Evolutionary conservation across 2,888 invertebrate genomes (phyloP).

Genomic region (Nebria brevicollis): DNA sequence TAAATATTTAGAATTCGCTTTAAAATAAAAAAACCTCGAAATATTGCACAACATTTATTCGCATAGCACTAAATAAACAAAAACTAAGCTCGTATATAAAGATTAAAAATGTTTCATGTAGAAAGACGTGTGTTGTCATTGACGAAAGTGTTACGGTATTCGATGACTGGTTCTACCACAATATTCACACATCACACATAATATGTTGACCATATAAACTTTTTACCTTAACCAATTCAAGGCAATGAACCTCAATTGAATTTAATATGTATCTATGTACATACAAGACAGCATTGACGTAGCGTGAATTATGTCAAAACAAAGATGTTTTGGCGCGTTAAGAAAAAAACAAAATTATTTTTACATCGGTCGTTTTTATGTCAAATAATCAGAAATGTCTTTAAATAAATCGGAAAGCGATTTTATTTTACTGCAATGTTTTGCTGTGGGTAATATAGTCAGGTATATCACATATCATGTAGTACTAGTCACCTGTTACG

Average conservation of each 20-base stretch:
- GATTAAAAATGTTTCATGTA: conserved; percentile 2
- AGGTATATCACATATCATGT: conserved; percentile 30
- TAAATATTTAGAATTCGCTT: neutral
- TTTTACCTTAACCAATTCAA: conserved; percentile 28
- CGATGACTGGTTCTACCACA: conserved; percentile 36
- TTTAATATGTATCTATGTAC: neutral
- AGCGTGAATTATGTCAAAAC: conserved; percentile 9
- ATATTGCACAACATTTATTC: neutral
- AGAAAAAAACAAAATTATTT: conserved; percentile 20
- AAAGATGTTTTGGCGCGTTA: conserved; percentile 18
- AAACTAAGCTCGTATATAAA: neutral
- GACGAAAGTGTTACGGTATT: conserved; percentile 25
- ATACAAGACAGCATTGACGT: neutral
- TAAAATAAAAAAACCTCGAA: neutral
- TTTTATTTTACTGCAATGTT: conserved; percentile 25
- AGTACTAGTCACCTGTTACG: neutral
- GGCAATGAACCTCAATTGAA: conserved; percentile 31
- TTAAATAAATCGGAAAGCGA: conserved; percentile 32
- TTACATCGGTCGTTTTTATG: neutral
- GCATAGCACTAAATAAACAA: neutral
- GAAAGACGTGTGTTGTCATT: neutral
- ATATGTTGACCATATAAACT: conserved; percentile 20
- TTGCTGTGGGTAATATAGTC: conserved; percentile 35
- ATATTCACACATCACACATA: conserved; percentile 15
- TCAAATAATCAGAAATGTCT: conserved; percentile 28